A percentile compares a stretch with the other conserved stretches of the same genome.
Evolutionary conservation across 2,888 invertebrate genomes (phyloP).

Genomic region (Cyclophora punctaria): DNA sequence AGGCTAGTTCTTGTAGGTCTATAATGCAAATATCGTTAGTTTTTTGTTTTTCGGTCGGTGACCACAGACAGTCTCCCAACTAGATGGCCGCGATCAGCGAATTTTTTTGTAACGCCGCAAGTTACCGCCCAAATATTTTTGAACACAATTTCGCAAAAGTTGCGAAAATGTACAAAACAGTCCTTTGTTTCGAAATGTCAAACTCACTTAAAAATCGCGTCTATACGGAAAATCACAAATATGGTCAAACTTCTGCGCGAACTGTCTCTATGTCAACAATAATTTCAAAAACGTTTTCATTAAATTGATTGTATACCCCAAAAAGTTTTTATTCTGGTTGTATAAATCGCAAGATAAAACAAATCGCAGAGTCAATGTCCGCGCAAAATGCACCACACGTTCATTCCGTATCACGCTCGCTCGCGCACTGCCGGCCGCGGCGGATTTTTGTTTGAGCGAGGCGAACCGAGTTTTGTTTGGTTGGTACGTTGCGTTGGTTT

Average conservation of each 20-base stretch:
- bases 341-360: constrained; percentile 66
- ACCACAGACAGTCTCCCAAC: constrained; percentile 67
- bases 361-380: constrained; percentile 71
- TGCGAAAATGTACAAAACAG: constrained; percentile 76
- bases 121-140: constrained; percentile 58
- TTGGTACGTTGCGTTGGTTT: neutral
- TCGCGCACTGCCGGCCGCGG: constrained; percentile 60
- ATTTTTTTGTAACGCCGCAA: constrained; percentile 46
- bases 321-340: constrained; percentile 61
- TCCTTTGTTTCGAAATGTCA: constrained; percentile 71
- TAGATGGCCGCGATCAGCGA: constrained; percentile 60
- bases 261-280: constrained; percentile 57
- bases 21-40: constrained; percentile 54
- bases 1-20: constrained; percentile 44
- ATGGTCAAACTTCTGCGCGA: constrained; percentile 71
- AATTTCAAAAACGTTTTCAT: constrained; percentile 52
- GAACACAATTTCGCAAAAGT: constrained; percentile 72
- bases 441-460: constrained; percentile 7
- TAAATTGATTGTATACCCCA: constrained; percentile 65
- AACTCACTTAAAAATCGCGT: constrained; percentile 63
- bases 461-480: constrained; percentile 18
- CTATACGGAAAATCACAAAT: constrained; percentile 72
- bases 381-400: constrained; percentile 76
- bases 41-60: constrained; percentile 67
- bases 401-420: constrained; percentile 75